Conservation (phyloP, 1,140 invertebrate genomes). For the Phthorimaea operculella region DNA sequence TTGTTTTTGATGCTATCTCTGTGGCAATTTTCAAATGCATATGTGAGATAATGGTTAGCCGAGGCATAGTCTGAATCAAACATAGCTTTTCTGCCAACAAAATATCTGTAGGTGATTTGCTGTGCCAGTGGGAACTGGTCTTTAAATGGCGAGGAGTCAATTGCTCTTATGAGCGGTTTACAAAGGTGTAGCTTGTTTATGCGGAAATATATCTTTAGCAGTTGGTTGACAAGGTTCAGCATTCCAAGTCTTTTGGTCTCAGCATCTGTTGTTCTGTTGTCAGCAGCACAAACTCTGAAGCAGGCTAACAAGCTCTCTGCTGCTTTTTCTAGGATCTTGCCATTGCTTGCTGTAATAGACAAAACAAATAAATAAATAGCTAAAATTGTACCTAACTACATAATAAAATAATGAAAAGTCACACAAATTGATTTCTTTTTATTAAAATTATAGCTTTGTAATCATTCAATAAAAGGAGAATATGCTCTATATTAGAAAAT, state of each 20-base stretch:
- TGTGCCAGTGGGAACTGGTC: constrained; percentile 87
- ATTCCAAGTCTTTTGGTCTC: constrained; percentile 96
- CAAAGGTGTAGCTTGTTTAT: constrained; percentile 98
- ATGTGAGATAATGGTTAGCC: constrained; percentile 92
- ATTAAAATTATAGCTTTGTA: no score
- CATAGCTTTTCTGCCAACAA: constrained; percentile 96
- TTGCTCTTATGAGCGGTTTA: constrained; percentile 95
- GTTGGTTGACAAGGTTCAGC: constrained; percentile 95
- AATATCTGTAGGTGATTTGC: constrained; percentile 97
- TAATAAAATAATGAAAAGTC: no score
- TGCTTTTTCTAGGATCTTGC: constrained; percentile 86
- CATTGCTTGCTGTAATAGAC: constrained; percentile 43
- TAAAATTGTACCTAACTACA: no score
- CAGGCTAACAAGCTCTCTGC: constrained; percentile 94
- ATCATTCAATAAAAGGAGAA: no score
- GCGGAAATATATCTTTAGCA: constrained; percentile 97
- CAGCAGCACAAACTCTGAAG: constrained; percentile 95
- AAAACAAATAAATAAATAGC: no score
- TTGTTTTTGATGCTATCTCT: constrained; percentile 88
- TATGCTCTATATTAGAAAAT: no score
- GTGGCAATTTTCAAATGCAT: constrained; percentile 93
- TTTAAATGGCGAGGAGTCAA: constrained; percentile 90
- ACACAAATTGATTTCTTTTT: no score
- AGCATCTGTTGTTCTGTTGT: constrained; percentile 86
- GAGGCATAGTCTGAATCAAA: constrained; percentile 96